Conservation (phyloP, 1,140 invertebrate species). For the Hylyphantes graminicola region DNA sequence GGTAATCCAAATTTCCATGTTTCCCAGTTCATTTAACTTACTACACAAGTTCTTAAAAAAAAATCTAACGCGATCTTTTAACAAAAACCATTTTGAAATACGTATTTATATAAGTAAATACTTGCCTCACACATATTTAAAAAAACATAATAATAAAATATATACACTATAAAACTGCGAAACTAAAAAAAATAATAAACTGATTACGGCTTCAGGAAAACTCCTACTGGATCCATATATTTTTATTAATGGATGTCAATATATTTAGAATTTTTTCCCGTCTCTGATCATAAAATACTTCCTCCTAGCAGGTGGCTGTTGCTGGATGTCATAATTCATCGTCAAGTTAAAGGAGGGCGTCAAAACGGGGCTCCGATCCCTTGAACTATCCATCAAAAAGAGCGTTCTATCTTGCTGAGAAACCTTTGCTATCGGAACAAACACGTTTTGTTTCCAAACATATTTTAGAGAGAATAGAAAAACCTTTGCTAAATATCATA, state of each 20-base stretch:
- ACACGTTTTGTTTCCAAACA: conserved; percentile 26
- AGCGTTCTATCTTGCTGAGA: background rate
- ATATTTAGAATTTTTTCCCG: conserved; percentile 38
- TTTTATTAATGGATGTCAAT: conserved; percentile 51
- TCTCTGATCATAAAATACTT: conserved; percentile 25
- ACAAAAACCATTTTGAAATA: too few species aligned
- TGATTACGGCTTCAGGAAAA: conserved; percentile 20
- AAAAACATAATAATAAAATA: too few species aligned
- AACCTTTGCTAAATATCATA: too few species aligned
- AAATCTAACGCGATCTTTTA: too few species aligned
- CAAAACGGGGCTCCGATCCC: conserved; percentile 21
- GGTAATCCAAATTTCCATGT: too few species aligned
- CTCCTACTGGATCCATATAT: conserved; percentile 38
- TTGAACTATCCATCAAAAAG: conserved; percentile 39
- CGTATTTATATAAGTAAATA: too few species aligned
- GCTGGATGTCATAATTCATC: conserved; percentile 31
- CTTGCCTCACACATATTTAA: too few species aligned
- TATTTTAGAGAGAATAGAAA: too few species aligned
- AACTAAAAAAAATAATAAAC: conserved; percentile 4
- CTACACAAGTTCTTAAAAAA: too few species aligned
- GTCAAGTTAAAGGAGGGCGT: conserved; percentile 46
- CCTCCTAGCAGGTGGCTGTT: conserved; percentile 41
- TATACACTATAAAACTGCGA: too few species aligned
- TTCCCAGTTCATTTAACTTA: too few species aligned
- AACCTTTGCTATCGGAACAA: conserved; percentile 19